Percentiles rank a stretch among this genome's conserved stretches.
phyloP scores from a whole-genome alignment of 1,140 invertebrate species.

The Aphelinus certus region DNA sequence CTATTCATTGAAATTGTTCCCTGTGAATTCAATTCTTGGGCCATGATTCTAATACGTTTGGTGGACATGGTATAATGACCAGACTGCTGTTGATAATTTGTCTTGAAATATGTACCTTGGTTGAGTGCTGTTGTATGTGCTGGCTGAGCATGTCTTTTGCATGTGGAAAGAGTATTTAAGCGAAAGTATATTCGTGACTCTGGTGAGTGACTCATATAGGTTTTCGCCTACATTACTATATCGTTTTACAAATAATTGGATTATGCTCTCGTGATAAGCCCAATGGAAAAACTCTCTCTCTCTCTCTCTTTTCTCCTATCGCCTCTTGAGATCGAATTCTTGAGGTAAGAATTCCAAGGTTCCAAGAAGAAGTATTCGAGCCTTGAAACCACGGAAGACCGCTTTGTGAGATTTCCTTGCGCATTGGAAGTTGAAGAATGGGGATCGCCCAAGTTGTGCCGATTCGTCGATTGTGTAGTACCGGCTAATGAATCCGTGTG shows the following conservation, averaged over 20 bases:
- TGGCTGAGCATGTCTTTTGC: slow-evolving; percentile 60
- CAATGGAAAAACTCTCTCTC: background rate
- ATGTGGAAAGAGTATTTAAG: slow-evolving; percentile 23
- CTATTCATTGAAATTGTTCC: no score
- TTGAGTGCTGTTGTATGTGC: slow-evolving; percentile 66
- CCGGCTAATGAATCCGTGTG: background rate
- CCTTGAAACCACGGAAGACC: background rate
- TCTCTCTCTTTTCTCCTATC: no score
- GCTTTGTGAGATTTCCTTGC: slow-evolving; percentile 8
- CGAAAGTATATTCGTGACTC: slow-evolving; percentile 32
- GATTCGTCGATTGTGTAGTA: background rate
- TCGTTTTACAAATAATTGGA: background rate
- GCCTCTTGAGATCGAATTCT: no score
- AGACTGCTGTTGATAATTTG: slow-evolving; percentile 19
- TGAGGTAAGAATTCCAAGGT: no score
- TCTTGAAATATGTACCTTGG: slow-evolving; percentile 60
- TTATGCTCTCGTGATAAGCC: slow-evolving; percentile 13
- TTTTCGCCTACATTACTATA: slow-evolving; percentile 21
- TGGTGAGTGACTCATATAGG: slow-evolving; percentile 19
- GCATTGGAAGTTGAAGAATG: background rate
- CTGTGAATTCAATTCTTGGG: no score
- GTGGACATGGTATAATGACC: background rate
- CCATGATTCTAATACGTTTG: no score
- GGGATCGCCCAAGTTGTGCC: background rate
- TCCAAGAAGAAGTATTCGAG: background rate